Evolutionary conservation across 2,797 vertebrate species (phyloP), one percentile per base, ranked within the genome.

Genomic region (Smutsia gigantea): DNA sequence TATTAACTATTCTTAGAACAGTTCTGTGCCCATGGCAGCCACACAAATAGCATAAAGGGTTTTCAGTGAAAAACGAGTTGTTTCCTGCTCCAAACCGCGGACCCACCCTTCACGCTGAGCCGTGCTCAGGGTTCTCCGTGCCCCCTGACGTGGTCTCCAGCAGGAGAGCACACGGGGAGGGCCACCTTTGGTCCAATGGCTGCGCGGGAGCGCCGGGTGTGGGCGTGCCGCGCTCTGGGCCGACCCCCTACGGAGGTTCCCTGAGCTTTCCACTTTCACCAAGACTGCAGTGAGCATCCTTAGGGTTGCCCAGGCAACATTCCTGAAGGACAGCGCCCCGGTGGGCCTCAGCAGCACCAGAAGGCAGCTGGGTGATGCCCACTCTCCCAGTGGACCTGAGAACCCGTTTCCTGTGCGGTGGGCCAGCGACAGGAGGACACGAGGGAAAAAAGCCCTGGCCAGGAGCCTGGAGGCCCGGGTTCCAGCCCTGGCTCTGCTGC

Each of bases 141-240:
- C 14, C 25, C 39, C 10, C 2, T 5, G 14, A 13, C 0, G 1
- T 25, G 87, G 27, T 37, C 46, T 79, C 31, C 15, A 2, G 3
- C 2, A 8, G 1, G 17, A 27, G 51, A 61, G 63, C 2, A 19
- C 15, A 18, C 39, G 42, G 12, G 27, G 46, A 4, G 8, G 46
- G 4, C 66, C 0, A 1, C 1, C 0, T 69, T 31, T 31, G 14
- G 46, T 66, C 46, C 55, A 14, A 7, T 1, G 0, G 37, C 29
- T 21, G 27, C 34, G 42, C 4, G 12, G 46, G 81, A 51, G 57
- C 31, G 3, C 18, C 29, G 15, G 34, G 42, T 31, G 27, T 42
- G 66, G 64, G 23, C 15, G 0, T 0, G 17, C 15, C 18, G 0
- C 0, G 4, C 77, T 34, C 61, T 23, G 11, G 8, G 53, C 29